A percentile compares a stretch with the other conserved stretches of the same genome.
Evolutionary conservation across 2,888 invertebrate species (phyloP).

Genomic region (Dryococelus australis): DNA sequence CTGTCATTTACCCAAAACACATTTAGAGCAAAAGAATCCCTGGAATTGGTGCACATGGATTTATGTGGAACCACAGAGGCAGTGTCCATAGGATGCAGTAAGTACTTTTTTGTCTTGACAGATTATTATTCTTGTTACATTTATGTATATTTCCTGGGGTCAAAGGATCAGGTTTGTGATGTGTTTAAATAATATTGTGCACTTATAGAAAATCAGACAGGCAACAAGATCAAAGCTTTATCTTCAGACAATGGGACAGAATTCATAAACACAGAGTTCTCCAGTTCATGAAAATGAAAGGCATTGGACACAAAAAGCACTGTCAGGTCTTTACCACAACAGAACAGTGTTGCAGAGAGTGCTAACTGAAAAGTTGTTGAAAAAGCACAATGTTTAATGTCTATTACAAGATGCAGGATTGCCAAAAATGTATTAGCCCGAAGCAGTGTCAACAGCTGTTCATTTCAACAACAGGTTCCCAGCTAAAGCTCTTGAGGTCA

Average conservation of each 20-base stretch:
- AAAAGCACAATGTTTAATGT: background rate
- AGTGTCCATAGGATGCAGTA: background rate
- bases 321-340: background rate
- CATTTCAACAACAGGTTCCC: background rate
- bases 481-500: background rate
- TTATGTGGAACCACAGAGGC: background rate
- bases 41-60: background rate
- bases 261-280: background rate
- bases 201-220: background rate
- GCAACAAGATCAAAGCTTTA: background rate
- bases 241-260: background rate
- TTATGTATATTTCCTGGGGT: background rate
- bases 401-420: background rate
- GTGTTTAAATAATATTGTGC: slow-evolving; percentile 12
- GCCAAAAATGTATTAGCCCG: background rate
- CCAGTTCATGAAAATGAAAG: background rate
- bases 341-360: background rate
- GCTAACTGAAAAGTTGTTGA: background rate
- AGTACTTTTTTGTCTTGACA: background rate
- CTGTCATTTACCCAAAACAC: background rate
- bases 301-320: background rate
- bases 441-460: background rate
- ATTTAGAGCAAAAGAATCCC: background rate
- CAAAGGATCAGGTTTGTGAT: background rate
- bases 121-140: background rate